A percentile compares a stretch with the other conserved stretches of the same genome.
Evolutionary conservation across 2,113 vertebrate species (phyloP).

Genomic region (Macaca fascicularis): DNA sequence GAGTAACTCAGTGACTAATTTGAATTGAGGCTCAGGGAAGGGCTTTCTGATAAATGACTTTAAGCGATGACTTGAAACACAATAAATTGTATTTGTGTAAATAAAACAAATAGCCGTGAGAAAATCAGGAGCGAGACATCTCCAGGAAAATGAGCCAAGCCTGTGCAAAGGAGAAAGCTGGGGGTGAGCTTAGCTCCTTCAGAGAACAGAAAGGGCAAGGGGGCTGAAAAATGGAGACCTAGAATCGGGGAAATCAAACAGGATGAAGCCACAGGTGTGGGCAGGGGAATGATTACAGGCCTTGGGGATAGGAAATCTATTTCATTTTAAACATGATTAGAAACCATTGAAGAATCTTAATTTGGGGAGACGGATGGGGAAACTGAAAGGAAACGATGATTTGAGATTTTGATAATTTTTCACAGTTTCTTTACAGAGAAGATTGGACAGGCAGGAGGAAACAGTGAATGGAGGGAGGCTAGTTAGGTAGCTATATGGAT

Average conservation of each 20-base stretch:
- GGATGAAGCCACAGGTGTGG: background rate
- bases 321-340: background rate
- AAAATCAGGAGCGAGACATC: background rate
- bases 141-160: background rate
- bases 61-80: background rate
- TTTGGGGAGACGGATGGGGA: background rate
- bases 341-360: background rate
- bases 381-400: background rate
- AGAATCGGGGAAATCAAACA: background rate
- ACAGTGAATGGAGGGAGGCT: background rate
- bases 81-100: too few species aligned
- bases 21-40: background rate
- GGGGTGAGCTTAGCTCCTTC: background rate
- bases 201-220: background rate
- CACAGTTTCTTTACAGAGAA: background rate
- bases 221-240: background rate
- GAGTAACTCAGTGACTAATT: background rate
- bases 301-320: background rate
- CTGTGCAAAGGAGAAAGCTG: background rate
- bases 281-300: accelerated
- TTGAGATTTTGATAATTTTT: background rate
- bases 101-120: background rate
- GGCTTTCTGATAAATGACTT: background rate
- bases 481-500: background rate
- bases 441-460: background rate